Evolutionary conservation across 1,140 invertebrate species (phyloP).

Genomic region (Drosophila tristis): DNA sequence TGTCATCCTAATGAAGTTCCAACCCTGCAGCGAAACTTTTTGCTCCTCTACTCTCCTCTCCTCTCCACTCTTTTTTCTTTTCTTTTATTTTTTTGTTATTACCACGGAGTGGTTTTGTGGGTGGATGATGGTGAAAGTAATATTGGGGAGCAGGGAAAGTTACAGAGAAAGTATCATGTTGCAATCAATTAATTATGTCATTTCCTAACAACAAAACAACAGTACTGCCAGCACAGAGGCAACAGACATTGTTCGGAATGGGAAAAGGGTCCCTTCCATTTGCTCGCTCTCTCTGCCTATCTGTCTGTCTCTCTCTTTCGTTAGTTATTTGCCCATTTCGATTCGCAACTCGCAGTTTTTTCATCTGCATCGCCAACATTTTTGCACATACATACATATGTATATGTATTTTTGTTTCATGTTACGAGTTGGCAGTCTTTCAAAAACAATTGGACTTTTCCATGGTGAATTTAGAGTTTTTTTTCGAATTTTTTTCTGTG

Average conservation of each 20-base stretch:
- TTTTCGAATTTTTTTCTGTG: too few species aligned
- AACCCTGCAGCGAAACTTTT: constrained; percentile 42
- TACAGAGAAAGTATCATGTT: constrained; percentile 52
- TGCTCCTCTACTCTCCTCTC: too few species aligned
- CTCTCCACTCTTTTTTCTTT: constrained; percentile 15
- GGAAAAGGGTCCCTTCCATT: not conserved
- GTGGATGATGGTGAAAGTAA: not conserved
- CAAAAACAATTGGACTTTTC: too few species aligned
- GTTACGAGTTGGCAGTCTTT: too few species aligned
- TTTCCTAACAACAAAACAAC: constrained; percentile 35
- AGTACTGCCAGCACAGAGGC: constrained; percentile 8
- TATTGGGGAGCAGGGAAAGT: not conserved
- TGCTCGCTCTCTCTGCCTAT: too few species aligned
- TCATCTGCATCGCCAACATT: too few species aligned
- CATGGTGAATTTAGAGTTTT: too few species aligned
- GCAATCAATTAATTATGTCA: constrained; percentile 72
- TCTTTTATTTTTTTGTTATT: constrained; percentile 23
- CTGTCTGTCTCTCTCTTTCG: too few species aligned
- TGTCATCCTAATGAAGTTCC: constrained; percentile 53
- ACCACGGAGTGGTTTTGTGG: constrained; percentile 7
- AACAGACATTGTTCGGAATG: not conserved
- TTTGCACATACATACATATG: too few species aligned
- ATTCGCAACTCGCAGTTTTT: too few species aligned
- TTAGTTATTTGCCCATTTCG: too few species aligned
- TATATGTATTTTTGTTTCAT: too few species aligned